Conservation (phyloP, 1,140 invertebrate species). For the Holcopasites calliopsidis region DNA sequence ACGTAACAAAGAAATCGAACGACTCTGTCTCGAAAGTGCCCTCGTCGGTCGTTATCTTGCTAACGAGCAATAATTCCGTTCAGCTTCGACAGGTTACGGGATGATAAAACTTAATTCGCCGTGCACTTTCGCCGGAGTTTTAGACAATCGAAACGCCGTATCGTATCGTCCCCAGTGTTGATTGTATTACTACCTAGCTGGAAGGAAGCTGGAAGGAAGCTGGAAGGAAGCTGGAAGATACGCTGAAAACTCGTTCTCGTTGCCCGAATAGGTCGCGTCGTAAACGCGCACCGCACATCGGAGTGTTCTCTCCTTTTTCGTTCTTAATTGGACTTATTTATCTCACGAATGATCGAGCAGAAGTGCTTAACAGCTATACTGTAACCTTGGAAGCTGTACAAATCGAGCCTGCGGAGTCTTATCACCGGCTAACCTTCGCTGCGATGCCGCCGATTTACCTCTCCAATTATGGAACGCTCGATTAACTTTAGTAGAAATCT, state of each 20-base stretch:
- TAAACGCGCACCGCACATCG: not conserved
- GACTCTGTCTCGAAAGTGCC: conserved; percentile 2
- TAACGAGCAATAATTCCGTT: conserved; percentile 46
- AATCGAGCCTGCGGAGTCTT: not conserved
- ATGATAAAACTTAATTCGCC: conserved; percentile 36
- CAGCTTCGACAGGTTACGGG: conserved; percentile 40
- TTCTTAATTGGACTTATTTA: conserved; percentile 2
- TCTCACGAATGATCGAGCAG: not conserved
- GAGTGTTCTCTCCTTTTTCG: too few species aligned
- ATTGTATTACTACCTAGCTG: not conserved
- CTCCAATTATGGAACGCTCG: too few species aligned
- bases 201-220: too few species aligned
- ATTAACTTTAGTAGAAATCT: too few species aligned
- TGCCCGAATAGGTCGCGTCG: not conserved
- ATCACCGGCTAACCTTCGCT: too few species aligned
- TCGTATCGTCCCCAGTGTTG: not conserved
- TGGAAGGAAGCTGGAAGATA: not conserved
- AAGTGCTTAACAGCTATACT: not conserved
- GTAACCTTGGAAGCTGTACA: not conserved
- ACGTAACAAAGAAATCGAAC: conserved; percentile 13
- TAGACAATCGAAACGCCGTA: conserved; percentile 14
- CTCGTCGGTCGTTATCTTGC: not conserved
- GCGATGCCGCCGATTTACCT: not conserved
- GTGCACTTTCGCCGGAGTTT: conserved; percentile 36
- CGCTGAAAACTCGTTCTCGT: not conserved